Base-by-base conservation (phyloP, 2,888 invertebrate species). In the Cyclophora punctaria region DNA sequence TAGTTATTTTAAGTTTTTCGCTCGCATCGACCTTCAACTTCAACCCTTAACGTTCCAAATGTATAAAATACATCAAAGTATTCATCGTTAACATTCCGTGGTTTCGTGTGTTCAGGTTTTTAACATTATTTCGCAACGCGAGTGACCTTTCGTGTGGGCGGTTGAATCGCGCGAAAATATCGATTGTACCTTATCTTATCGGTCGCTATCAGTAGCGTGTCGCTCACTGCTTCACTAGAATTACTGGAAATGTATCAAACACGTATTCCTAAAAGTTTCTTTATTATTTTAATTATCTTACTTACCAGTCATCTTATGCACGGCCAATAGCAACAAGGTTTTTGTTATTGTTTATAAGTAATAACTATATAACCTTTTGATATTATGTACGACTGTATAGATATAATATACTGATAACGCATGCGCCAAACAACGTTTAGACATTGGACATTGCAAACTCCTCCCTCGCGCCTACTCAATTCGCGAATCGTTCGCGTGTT, bases 91-190 rank as follows among this genome's bases (percentile, higher is more conserved):
- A 57, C 60, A 62, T 67, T 63, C 62, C 60, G 37, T 37, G 37
- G 62, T 66, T 71, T 72, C 67, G 71, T 73, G 73, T 67, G 64
- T 61, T 61, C 54, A 59, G 62, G 63, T 65, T 66, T 68, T 63
- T 69, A 67, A 71, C 71, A 72, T 74, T 75, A 81, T 82, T 82
- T 82, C 72, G 82, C 82, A 81, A 81, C 72, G 67, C 66, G 67
- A 66, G 66, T 78, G 85, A 86, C 86, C 87, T 87, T 85, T 86
- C 81, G 83, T 82, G 83, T 67, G 71, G 75, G 67, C 70, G 64
- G 62, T 69, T 69, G 75, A 72, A 83, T 84, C 83, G 86, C 83
- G 86, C 87, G 80, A 87, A 87, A 80, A 75, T 87, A 77, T 78
- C 72, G 77, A 78, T 77, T 77, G 58, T 59, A 5, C 62, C 70